Base-by-base conservation (phyloP, 1,140 invertebrate genomes). In the Steinernema khuongi region DNA sequence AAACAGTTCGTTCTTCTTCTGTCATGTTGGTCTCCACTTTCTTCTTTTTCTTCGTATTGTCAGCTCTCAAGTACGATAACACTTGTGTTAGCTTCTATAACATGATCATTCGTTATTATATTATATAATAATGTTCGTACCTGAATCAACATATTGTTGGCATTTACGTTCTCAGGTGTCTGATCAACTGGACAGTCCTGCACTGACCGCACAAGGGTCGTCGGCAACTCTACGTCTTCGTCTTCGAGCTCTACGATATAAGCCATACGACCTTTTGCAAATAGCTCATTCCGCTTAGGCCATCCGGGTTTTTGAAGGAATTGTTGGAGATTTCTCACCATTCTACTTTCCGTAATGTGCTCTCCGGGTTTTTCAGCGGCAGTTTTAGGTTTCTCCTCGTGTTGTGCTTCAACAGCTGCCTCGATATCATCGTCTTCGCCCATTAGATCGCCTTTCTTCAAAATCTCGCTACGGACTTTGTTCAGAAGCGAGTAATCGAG, bases 401-500 rank as follows among this genome's bases (percentile, higher is more conserved):
- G 11, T 1, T 30, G 1, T 0, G 88, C 30, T 44, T 72, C 75
- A 22, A 79, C 31, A 22, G 81, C 84, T 32, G 68, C 72, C 31
- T 83, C 84, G 14, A 77, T 18, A 44, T 94, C 92, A 87, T 93
- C 89, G 82, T 92, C 91, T 22, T 91, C 90, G 80, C 94, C 92
- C 82, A 93, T 91, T 84, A 95, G 93, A 32, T 89, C 88, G 81
- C 93, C 92, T 74, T 91, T 91, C 1, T 88, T 89, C 77, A 90
- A 89, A 76, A 94, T 92, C 87, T 94, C 93, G 79, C 91, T 92
- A 81, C 84, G 81, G 1, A 90, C 88, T 88, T 99, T 99, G 86
- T 99, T 94, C 67, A 99, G 87, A n/a, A 99, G 87, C 4, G 96
- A 96, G 88, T 97, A 99, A 90, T 99, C 97, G 11, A 99, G 89